A percentile compares a stretch with the other conserved stretches of the same genome.
These are phyloP conservation scores for Cynopterus sphinx DNA, from an alignment of 2,797 vertebrate genomes.

Conservation along the genomic window DNA sequence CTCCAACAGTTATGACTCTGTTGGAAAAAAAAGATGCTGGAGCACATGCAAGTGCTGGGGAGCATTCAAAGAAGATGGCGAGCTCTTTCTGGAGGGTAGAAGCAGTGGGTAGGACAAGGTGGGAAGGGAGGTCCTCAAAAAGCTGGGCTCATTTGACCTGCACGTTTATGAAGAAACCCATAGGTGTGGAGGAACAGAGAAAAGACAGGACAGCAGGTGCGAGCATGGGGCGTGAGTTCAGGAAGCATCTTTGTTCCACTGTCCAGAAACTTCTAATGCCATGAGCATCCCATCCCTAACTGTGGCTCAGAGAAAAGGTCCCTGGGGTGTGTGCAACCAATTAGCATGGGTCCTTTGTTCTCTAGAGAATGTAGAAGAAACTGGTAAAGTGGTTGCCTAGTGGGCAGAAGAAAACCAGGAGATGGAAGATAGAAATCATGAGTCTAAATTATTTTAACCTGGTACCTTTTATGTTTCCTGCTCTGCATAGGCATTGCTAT, in stretches of 20 bases:
- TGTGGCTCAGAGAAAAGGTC: not conserved
- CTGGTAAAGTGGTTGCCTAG: not conserved
- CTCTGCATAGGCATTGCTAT: not conserved
- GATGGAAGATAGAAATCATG: not conserved
- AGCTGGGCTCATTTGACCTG: not conserved
- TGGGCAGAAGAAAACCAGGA: not conserved
- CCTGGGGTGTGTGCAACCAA: not conserved
- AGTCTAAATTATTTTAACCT: not conserved
- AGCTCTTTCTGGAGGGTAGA: not conserved
- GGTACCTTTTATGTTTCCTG: not conserved
- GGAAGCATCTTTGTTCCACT: not conserved
- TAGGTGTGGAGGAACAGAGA: not conserved
- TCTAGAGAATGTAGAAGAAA: not conserved
- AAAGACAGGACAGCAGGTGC: not conserved
- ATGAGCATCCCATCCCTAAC: not conserved
- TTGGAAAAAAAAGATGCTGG: not conserved
- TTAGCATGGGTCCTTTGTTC: constrained; percentile 24
- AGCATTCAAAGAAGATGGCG: accelerated
- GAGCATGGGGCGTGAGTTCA: not conserved
- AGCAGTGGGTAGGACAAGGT: not conserved
- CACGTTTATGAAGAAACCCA: not conserved
- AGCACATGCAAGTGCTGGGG: accelerated
- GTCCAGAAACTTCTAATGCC: not conserved
- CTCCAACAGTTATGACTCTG: not conserved
- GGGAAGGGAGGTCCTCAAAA: not conserved